Evolutionary conservation across 2,797 vertebrate species (phyloP).

Genomic region (Echiichthys vipera): DNA sequence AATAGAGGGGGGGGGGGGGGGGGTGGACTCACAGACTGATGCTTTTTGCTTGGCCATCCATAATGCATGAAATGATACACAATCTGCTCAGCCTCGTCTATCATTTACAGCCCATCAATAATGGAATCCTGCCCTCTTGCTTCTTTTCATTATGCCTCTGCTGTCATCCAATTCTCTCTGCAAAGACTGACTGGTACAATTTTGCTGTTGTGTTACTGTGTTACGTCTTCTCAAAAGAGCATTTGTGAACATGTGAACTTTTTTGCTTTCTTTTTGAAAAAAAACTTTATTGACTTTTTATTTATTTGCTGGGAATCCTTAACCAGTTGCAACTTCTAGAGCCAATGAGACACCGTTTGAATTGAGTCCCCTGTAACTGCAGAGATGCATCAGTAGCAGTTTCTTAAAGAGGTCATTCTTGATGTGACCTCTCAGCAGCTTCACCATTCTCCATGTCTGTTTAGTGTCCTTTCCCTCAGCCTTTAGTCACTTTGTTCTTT

Average conservation of each 20-base stretch:
- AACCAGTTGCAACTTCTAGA: slow-evolving; percentile 32
- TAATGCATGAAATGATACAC: slow-evolving; percentile 86
- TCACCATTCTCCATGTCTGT: not conserved
- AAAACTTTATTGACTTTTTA: not conserved
- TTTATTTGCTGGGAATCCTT: slow-evolving; percentile 17
- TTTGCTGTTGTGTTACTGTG: not conserved
- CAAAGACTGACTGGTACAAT: slow-evolving; percentile 22
- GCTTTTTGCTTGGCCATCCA: slow-evolving; percentile 77
- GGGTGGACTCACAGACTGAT: slow-evolving; percentile 63
- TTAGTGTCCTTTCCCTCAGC: not conserved
- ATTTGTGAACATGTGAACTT: slow-evolving; percentile 7
- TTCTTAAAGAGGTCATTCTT: slow-evolving; percentile 13
- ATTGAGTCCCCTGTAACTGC: slow-evolving; percentile 18
- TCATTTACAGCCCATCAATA: slow-evolving; percentile 89
- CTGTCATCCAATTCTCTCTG: slow-evolving; percentile 46
- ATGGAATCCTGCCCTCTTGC: slow-evolving; percentile 76
- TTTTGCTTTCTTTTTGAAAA: too few relatives aligned
- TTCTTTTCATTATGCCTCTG: slow-evolving; percentile 68
- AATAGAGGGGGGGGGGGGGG: slow-evolving; percentile 50
- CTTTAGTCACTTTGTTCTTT: slow-evolving; percentile 12
- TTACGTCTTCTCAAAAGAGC: slow-evolving; percentile 9
- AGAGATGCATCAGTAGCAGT: slow-evolving; percentile 23
- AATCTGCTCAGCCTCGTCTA: slow-evolving; percentile 87
- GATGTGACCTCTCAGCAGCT: slow-evolving; percentile 4
- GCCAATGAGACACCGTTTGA: not conserved